These are phyloP conservation scores for Nomada fucata DNA, from an alignment of 2,888 invertebrate genomes.

Conservation along the genomic window DNA sequence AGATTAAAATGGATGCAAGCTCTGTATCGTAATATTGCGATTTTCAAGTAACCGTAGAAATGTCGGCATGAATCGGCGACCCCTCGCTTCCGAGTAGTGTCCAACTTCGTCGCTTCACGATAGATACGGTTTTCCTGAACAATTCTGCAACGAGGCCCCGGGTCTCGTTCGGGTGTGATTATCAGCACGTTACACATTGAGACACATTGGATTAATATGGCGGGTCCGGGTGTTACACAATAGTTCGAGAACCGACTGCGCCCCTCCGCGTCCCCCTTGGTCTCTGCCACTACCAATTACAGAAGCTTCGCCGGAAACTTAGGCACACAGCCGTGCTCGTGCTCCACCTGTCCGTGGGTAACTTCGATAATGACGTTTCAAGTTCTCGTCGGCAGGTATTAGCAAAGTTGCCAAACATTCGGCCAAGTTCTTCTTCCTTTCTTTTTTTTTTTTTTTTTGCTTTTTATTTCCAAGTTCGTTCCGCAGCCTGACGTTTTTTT, in stretches of 20 bases:
- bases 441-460: too few relatives aligned
- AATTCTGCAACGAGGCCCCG: neutral
- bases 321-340: constrained; percentile 20
- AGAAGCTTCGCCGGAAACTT: constrained; percentile 50
- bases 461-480: too few relatives aligned
- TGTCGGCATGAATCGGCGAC: neutral
- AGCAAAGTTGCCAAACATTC: constrained; percentile 25
- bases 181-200: constrained; percentile 34
- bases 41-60: neutral
- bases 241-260: constrained; percentile 33
- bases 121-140: constrained; percentile 1
- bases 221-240: constrained; percentile 37
- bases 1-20: too few relatives aligned
- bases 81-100: neutral
- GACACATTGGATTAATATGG: constrained; percentile 44
- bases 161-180: constrained; percentile 22
- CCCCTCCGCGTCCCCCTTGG: constrained; percentile 13
- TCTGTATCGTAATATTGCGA: too few relatives aligned
- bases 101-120: neutral
- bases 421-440: neutral
- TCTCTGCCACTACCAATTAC: constrained; percentile 56
- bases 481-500: neutral
- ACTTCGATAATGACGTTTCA: constrained; percentile 59
- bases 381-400: constrained; percentile 36
- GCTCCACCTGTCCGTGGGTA: constrained; percentile 27